phyloP scores from a whole-genome alignment of 2,888 invertebrate genomes.

The Ariolimax columbianus region DNA sequence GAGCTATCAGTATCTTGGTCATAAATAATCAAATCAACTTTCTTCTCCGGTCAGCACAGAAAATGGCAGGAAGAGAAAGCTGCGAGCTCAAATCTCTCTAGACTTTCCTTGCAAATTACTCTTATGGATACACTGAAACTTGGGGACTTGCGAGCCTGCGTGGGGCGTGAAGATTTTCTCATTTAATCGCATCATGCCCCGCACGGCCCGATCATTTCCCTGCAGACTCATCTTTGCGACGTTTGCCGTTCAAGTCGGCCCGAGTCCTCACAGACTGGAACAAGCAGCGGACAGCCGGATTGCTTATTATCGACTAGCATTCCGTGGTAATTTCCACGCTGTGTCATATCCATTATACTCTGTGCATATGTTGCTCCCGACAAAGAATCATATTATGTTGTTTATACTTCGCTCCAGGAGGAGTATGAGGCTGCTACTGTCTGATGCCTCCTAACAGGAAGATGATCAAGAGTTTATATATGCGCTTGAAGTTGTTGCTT shows the following conservation, averaged over 20 bases:
- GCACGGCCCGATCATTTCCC: conserved; percentile 38
- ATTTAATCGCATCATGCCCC: conserved; percentile 36
- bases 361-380: conserved; percentile 34
- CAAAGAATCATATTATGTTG: no score
- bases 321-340: conserved; percentile 46
- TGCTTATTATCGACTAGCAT: conserved; percentile 46
- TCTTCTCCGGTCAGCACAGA: conserved; percentile 2
- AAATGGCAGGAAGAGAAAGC: conserved; percentile 9
- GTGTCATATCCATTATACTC: conserved; percentile 35
- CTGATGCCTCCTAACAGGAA: no score
- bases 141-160: background rate
- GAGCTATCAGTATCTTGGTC: conserved; percentile 43
- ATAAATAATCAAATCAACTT: conserved; percentile 49
- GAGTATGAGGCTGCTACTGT: no score
- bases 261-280: conserved; percentile 6
- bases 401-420: no score
- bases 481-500: no score
- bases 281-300: conserved; percentile 21
- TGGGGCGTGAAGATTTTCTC: conserved; percentile 42
- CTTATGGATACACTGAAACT: conserved; percentile 39
- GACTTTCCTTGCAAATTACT: conserved; percentile 37
- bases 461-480: no score
- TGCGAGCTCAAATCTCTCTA: conserved; percentile 33
- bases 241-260: conserved; percentile 29
- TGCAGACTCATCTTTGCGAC: conserved; percentile 39